Evolutionary conservation across 2,113 vertebrate genomes (phyloP).

Genomic region (Dolichotis patagonum): DNA sequence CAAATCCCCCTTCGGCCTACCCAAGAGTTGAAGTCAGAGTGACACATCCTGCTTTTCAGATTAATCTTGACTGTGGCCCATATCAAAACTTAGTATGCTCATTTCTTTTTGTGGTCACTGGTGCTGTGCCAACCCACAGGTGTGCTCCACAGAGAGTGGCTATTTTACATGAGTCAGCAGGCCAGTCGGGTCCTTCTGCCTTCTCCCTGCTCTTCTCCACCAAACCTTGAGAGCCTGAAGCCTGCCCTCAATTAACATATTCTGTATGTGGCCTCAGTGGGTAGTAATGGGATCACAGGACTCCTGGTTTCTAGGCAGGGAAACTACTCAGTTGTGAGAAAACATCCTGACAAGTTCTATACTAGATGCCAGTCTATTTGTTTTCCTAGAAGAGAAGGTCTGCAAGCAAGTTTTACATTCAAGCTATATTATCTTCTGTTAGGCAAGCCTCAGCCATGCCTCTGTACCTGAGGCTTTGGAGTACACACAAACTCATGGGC

Average conservation of each 20-base stretch:
- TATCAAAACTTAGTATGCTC: neutral
- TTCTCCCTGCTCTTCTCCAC: neutral
- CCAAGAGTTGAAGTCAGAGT: neutral
- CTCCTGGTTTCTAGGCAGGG: conserved; percentile 21
- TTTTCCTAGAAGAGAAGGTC: conserved; percentile 51
- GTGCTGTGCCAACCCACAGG: neutral
- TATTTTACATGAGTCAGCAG: neutral
- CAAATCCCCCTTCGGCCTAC: neutral
- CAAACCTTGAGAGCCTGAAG: neutral
- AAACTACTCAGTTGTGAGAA: neutral
- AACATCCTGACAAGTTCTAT: conserved; percentile 10
- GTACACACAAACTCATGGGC: neutral
- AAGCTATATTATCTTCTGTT: conserved; percentile 52
- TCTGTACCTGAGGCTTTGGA: neutral
- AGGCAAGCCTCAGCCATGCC: neutral
- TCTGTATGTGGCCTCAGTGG: conserved; percentile 46
- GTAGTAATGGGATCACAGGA: conserved; percentile 57
- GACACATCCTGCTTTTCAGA: neutral
- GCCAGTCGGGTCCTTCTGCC: neutral
- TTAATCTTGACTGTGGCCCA: neutral
- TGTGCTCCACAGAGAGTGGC: neutral
- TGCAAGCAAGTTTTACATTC: conserved; percentile 56
- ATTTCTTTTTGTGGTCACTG: neutral
- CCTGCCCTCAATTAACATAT: neutral
- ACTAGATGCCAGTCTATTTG: conserved; percentile 58